Evolutionary conservation across 2,113 vertebrate species (phyloP).

Genomic region (Zosterops japonicus): DNA sequence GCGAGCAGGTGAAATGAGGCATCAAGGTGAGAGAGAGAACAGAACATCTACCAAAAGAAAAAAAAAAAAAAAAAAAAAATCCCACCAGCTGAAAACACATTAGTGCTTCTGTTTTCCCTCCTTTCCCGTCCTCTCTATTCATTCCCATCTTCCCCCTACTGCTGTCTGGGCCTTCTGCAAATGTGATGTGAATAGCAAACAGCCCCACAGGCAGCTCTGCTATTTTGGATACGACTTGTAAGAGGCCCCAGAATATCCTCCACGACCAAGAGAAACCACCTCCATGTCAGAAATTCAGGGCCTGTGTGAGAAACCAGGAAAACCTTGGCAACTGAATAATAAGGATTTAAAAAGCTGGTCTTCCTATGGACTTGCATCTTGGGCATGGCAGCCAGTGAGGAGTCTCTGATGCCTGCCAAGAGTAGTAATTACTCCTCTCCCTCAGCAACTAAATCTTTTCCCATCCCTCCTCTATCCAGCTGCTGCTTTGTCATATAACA

Average conservation of each 20-base stretch:
- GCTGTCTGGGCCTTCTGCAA: not conserved
- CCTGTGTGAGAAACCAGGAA: not conserved
- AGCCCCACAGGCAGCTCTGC: not conserved
- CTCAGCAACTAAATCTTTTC: not conserved
- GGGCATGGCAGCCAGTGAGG: not conserved
- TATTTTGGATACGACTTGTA: not conserved
- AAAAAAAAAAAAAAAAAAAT: not conserved
- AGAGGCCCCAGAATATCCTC: not conserved
- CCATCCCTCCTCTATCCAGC: not conserved
- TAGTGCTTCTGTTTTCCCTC: not conserved
- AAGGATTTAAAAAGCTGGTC: not conserved
- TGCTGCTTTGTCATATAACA: not conserved
- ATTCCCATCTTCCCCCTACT: not conserved
- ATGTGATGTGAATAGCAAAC: not conserved
- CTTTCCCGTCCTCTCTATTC: not conserved
- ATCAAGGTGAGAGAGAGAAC: conserved; percentile 25
- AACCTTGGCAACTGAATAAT: not conserved
- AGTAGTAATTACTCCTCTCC: not conserved
- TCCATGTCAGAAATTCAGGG: not conserved
- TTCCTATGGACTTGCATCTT: not conserved
- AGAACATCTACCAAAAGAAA: not conserved
- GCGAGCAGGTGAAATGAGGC: conserved; percentile 23
- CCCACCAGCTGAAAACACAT: not conserved
- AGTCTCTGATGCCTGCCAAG: not conserved
- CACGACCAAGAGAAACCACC: not conserved